Base-by-base conservation (phyloP, 2,888 invertebrate genomes). In the Lymantria monacha region DNA sequence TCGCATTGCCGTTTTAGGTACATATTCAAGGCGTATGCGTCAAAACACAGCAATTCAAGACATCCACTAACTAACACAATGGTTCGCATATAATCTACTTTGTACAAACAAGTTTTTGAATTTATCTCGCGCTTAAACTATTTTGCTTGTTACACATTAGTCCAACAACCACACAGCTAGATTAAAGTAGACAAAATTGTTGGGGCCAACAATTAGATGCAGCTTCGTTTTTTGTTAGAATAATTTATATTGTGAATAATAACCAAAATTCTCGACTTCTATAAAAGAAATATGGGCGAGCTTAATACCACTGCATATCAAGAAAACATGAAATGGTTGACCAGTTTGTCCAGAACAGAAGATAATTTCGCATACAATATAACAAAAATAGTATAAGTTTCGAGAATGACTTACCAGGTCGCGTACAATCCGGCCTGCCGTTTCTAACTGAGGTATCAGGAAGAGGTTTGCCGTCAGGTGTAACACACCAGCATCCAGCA, bases 401-500 rank as follows among this genome's bases (percentile, higher is more conserved):
- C 14, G 5, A 44, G 30, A 15, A 41, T n/a, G 15, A 54, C 85
- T 86, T 54, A 90, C 91, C 91, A 47, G 85, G 82, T 44, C 77
- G 84, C 5, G 86, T 92, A 78, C 96, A 96, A 66, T 94, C 94
- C 42, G 96, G 95, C 69, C 93, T 92, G 48, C 93, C 93, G 66
- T 94, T 93, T 59, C 94, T 93, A 10, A 95, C 94, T 7, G 96
- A 94, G 5, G 97, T 96, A 69, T 96, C 95, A 9, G 95, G 94
- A 48, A 98, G 92, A 0, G 97, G 97, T 64, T 94, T 94, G 40
- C 98, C 98, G 63, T 95, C 94, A 11, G 94, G 93, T 0, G 96
- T 96, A 55, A 97, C 97, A 81, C 98, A 98, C 97, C 97, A 98
- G 88, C 98, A 98, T 75, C 93, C 94, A 1, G 96, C 95, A 51